These are phyloP conservation scores for Pseudomyrmex gracilis DNA, from an alignment of 1,140 invertebrate genomes.

Conservation along the genomic window DNA sequence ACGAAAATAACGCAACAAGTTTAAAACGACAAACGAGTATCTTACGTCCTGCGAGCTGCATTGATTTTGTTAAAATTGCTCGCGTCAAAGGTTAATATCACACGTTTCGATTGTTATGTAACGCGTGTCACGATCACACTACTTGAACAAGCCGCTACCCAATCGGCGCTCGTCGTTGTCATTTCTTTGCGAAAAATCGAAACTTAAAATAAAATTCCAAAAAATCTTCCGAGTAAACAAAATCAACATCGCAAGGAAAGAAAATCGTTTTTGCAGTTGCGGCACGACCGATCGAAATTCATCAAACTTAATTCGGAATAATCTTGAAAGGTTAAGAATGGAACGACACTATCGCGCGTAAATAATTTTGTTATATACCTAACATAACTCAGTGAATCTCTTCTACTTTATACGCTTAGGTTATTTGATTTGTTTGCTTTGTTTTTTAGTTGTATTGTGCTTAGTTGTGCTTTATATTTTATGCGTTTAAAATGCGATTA, in stretches of 20 bases:
- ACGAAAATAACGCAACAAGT: background rate
- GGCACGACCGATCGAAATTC: background rate
- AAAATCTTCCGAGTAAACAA: slow-evolving; percentile 20
- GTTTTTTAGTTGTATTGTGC: too few species aligned
- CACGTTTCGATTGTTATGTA: slow-evolving; percentile 27
- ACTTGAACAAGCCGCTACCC: background rate
- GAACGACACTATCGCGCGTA: background rate
- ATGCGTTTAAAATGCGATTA: too few species aligned
- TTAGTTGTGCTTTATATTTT: too few species aligned
- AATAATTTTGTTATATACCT: background rate
- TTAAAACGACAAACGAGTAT: background rate
- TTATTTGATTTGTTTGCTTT: too few species aligned
- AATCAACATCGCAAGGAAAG: background rate
- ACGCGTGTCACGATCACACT: background rate
- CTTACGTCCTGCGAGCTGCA: slow-evolving; percentile 10
- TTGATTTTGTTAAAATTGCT: background rate
- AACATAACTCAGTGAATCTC: too few species aligned
- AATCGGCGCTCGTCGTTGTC: background rate
- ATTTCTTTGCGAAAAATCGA: background rate
- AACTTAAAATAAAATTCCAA: background rate
- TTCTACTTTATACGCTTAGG: too few species aligned
- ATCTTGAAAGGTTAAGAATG: background rate
- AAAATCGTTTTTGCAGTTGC: background rate
- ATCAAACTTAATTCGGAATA: background rate
- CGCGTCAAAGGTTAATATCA: background rate